These are phyloP conservation scores for Heliconius cydno DNA, from an alignment of 2,888 invertebrate species.

Conservation along the genomic window DNA sequence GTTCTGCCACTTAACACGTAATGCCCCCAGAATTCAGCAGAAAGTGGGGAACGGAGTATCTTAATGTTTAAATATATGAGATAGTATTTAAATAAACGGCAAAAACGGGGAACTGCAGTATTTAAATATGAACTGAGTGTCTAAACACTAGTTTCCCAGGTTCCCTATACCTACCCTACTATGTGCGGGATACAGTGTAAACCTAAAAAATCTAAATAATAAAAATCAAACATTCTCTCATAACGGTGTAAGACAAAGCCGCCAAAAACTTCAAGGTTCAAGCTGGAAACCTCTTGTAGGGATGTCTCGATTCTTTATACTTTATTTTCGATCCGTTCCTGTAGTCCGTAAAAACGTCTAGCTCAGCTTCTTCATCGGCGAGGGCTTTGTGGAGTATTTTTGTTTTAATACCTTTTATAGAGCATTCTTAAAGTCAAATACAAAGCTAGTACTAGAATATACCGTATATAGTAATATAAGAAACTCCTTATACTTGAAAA, in stretches of 20 bases:
- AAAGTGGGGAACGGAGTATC: too few relatives aligned
- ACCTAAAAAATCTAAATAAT: background rate
- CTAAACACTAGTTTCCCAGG: too few relatives aligned
- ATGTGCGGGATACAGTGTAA: background rate
- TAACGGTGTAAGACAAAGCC: constrained; percentile 60
- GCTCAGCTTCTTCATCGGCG: constrained; percentile 64
- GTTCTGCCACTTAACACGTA: background rate
- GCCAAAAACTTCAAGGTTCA: constrained; percentile 65
- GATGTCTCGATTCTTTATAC: constrained; percentile 81
- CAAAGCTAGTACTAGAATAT: constrained; percentile 39
- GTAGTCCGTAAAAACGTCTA: constrained; percentile 77
- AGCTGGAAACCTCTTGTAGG: constrained; percentile 78
- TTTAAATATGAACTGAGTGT: too few relatives aligned
- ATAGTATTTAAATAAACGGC: too few relatives aligned
- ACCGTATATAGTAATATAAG: constrained; percentile 31
- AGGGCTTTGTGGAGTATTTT: constrained; percentile 54
- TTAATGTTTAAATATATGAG: too few relatives aligned
- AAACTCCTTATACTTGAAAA: constrained; percentile 8
- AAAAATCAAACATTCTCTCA: background rate
- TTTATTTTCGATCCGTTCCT: constrained; percentile 79
- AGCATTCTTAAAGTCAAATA: constrained; percentile 47
- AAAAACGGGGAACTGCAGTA: too few relatives aligned
- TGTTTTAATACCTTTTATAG: constrained; percentile 50
- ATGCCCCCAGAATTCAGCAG: too few relatives aligned
- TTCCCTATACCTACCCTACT: too few relatives aligned